phyloP scores from a whole-genome alignment of 2,888 invertebrate genomes.

The Eledone cirrhosa region DNA sequence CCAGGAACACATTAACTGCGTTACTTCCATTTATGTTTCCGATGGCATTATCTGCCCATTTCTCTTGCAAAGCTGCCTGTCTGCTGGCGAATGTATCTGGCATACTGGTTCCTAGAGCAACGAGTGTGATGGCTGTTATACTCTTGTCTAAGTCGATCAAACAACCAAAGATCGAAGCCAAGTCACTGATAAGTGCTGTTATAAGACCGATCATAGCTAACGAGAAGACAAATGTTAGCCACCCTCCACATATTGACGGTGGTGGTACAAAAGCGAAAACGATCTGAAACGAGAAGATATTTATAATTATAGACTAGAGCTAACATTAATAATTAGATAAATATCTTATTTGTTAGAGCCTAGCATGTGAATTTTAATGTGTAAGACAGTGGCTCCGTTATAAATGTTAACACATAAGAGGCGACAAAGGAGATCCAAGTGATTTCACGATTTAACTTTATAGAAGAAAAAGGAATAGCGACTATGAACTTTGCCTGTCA shows the following conservation, averaged over 20 bases:
- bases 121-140: slow-evolving; percentile 70
- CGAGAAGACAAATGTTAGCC: slow-evolving; percentile 72
- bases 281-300: slow-evolving; percentile 57
- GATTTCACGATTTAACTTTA: too few relatives aligned
- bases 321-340: background rate
- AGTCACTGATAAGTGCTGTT: slow-evolving; percentile 72
- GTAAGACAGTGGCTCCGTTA: too few relatives aligned
- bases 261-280: slow-evolving; percentile 71
- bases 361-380: too few relatives aligned
- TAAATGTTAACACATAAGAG: too few relatives aligned
- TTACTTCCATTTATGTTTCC: slow-evolving; percentile 75
- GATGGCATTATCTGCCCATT: slow-evolving; percentile 73
- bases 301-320: background rate
- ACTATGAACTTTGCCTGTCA: too few relatives aligned
- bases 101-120: slow-evolving; percentile 72
- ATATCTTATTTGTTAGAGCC: background rate
- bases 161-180: slow-evolving; percentile 74
- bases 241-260: slow-evolving; percentile 70
- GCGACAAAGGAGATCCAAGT: too few relatives aligned
- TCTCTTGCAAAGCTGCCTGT: slow-evolving; percentile 71
- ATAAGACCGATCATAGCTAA: slow-evolving; percentile 71
- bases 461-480: too few relatives aligned
- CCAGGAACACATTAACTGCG: slow-evolving; percentile 74
- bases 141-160: slow-evolving; percentile 70
- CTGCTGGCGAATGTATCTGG: slow-evolving; percentile 74